These are phyloP conservation scores for Conomelus anceps DNA, from an alignment of 2,888 invertebrate species.

Conservation along the genomic window DNA sequence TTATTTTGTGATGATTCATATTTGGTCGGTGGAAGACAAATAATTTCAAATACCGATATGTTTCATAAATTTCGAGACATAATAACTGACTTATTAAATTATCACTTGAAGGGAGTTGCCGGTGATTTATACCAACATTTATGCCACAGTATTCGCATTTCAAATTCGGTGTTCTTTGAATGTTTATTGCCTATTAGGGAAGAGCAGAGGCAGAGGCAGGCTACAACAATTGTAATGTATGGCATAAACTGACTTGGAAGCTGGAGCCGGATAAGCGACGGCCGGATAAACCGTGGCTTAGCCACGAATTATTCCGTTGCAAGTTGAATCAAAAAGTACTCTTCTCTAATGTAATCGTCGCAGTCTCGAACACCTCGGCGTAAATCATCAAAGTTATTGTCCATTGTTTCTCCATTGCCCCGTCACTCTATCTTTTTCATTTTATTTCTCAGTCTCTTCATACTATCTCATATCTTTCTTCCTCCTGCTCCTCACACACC, in stretches of 20 bases:
- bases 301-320: neutral
- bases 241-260: neutral
- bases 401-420: neutral
- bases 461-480: neutral
- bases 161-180: neutral
- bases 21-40: neutral
- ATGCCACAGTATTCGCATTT: neutral
- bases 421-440: too few relatives aligned
- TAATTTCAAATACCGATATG: neutral
- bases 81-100: neutral
- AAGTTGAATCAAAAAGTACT: neutral
- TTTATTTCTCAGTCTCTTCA: neutral
- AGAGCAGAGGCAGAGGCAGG: neutral
- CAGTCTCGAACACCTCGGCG: neutral
- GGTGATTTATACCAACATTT: neutral
- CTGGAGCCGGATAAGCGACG: neutral
- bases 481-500: neutral
- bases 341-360: neutral
- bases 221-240: too few relatives aligned
- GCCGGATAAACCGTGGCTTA: neutral
- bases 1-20: neutral
- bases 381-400: neutral
- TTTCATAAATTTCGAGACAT: neutral
- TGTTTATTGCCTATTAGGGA: neutral
- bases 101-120: neutral